Percentiles rank a stretch among this genome's conserved stretches.
Evolutionary conservation across 2,797 vertebrate species (phyloP).

Genomic region (Poecilia gillii): DNA sequence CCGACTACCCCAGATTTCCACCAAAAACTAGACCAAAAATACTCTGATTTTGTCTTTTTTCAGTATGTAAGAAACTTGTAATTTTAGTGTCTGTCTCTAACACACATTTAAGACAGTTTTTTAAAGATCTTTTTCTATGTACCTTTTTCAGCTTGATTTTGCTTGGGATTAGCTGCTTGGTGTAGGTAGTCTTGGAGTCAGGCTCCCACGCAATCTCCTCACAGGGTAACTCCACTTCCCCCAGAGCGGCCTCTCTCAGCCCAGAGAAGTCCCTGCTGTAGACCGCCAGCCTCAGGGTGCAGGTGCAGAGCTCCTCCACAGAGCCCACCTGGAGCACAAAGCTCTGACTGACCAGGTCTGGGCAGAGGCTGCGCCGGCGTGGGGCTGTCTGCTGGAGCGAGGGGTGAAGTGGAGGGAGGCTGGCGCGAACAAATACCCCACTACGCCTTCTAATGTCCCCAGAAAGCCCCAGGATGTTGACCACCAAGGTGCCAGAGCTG

Average conservation of each 20-base stretch:
- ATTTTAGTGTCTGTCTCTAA: background rate
- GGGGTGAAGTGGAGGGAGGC: constrained; percentile 79
- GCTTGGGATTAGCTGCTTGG: constrained; percentile 70
- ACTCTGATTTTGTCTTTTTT: background rate
- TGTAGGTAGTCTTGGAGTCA: constrained; percentile 67
- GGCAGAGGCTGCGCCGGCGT: constrained; percentile 75
- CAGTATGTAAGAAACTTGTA: background rate
- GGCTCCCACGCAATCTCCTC: constrained; percentile 75
- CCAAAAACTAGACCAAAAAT: too few species aligned
- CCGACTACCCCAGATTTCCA: too few species aligned
- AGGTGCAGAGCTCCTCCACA: constrained; percentile 72
- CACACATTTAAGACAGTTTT: background rate
- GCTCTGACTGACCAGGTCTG: constrained; percentile 73
- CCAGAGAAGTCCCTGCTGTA: constrained; percentile 82
- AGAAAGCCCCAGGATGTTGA: constrained; percentile 78
- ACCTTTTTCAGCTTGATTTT: constrained; percentile 85
- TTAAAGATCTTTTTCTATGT: constrained; percentile 1
- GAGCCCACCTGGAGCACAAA: constrained; percentile 77
- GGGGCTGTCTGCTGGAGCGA: constrained; percentile 65
- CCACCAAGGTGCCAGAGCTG: constrained; percentile 63
- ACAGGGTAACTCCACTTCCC: constrained; percentile 80
- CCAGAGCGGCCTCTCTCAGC: constrained; percentile 78
- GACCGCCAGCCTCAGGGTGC: constrained; percentile 78
- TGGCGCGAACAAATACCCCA: constrained; percentile 75
- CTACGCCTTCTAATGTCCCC: constrained; percentile 72